Conservation (phyloP, 2,888 invertebrate species). For the Halocaridina rubra region DNA sequence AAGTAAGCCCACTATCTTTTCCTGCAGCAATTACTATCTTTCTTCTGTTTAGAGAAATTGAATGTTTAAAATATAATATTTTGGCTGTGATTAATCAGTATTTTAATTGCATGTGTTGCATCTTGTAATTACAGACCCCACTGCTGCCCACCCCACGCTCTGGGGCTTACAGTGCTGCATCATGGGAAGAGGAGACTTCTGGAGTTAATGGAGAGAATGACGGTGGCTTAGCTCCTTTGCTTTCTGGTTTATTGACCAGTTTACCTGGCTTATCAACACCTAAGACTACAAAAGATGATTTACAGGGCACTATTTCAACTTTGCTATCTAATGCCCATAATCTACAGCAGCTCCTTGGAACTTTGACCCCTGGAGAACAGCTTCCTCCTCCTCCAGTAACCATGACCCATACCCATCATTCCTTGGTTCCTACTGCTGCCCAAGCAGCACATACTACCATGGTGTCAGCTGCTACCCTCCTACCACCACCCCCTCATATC, state of each 20-base stretch:
- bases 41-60: too few species aligned
- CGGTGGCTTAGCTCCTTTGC: conserved; percentile 56
- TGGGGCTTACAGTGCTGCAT: conserved; percentile 23
- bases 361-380: conserved; percentile 58
- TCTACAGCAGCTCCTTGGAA: conserved; percentile 67
- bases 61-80: too few species aligned
- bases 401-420: conserved; percentile 48
- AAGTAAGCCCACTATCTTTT: conserved; percentile 9
- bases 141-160: conserved; percentile 67
- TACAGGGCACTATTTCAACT: conserved; percentile 67
- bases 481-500: conserved; percentile 63
- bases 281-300: conserved; percentile 65
- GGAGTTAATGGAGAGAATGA: conserved; percentile 45
- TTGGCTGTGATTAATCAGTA: too few species aligned
- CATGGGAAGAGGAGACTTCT: conserved; percentile 37
- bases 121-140: conserved; percentile 65
- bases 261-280: conserved; percentile 29
- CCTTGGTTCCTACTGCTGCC: conserved; percentile 64
- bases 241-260: conserved; percentile 53
- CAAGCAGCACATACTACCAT: conserved; percentile 62
- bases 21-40: too few species aligned
- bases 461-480: conserved; percentile 64
- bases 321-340: conserved; percentile 68
- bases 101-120: background rate
- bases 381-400: conserved; percentile 53